Evolutionary conservation across 2,797 vertebrate species (phyloP), one percentile per base, ranked within the genome.

Genomic region (Tapirus indicus): DNA sequence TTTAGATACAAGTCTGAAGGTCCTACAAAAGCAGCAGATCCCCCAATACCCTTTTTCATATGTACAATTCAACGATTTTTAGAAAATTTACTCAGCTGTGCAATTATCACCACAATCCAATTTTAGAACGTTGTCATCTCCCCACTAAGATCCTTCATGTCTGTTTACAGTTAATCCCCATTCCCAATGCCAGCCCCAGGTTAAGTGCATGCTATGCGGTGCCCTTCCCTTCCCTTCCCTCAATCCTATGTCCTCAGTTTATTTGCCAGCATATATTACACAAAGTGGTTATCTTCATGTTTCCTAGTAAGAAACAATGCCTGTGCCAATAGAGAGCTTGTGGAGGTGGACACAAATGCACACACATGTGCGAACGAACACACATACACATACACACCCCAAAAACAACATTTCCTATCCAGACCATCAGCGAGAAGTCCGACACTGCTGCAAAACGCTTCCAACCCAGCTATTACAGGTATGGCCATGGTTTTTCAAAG

Each of bases 351-450:
- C 21, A 72, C 49, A 75, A 9, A 86, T 4, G 27, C 14, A 7
- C 29, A 7, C 18, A 7, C 3, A 5, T 14, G 10, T 0, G 0
- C 18, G 3, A 6, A 13, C 4, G 2, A 12, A 23, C 27, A 10
- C 56, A 35, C 20, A 38, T 23, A 78, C 58, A 23, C 13, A n/a
- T 13, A 47, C 29, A 41, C 6, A 60, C 10, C 4, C 38, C 32
- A 23, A 12, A 52, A 25, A 18, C 25, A 8, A 41, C 1, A 23
- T 32, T 85, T 79, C 25, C 18, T 23, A 23, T 4, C 3, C 64
- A n/a, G 32, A 12, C 62, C 82, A 88, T 29, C 52, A 44, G 23
- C 2, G 9, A 60, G 25, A 60, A 54, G 12, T 13, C 38, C 21
- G 56, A 47, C 9, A 83, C 17, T 23, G 5, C 18, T 25, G 4